Conservation (phyloP, 1,140 invertebrate species). For the Andricus grossulariae region DNA sequence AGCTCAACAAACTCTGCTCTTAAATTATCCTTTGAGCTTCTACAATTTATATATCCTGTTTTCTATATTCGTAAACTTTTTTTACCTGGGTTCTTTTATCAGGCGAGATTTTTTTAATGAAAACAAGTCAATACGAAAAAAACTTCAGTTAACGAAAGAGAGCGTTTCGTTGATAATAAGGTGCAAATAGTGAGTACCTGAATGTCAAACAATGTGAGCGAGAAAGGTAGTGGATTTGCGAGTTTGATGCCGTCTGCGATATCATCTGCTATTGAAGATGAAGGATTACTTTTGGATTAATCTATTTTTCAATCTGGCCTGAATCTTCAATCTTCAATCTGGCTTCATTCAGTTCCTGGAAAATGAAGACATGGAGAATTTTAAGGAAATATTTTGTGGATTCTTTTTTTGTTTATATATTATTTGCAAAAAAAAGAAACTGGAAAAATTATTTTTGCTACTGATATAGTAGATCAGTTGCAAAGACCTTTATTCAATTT, state of each 20-base stretch:
- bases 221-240: background rate
- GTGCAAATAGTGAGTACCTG: background rate
- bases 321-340: too few relatives aligned
- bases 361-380: background rate
- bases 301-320: too few relatives aligned
- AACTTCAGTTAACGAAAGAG: background rate
- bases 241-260: conserved; percentile 3
- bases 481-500: too few relatives aligned
- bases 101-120: background rate
- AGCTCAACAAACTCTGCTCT: too few relatives aligned
- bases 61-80: too few relatives aligned
- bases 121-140: background rate
- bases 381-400: too few relatives aligned
- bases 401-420: background rate
- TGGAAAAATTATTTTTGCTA: too few relatives aligned
- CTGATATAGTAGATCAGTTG: too few relatives aligned
- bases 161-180: background rate
- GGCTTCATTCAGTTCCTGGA: background rate
- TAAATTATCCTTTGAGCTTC: too few relatives aligned
- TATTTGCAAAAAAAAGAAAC: background rate
- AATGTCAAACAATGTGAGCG: background rate
- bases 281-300: background rate
- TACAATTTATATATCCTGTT: too few relatives aligned
- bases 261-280: background rate
- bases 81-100: too few relatives aligned